Base-by-base conservation (phyloP, 1,140 invertebrate genomes). In the Leptonema lineaticorne region DNA sequence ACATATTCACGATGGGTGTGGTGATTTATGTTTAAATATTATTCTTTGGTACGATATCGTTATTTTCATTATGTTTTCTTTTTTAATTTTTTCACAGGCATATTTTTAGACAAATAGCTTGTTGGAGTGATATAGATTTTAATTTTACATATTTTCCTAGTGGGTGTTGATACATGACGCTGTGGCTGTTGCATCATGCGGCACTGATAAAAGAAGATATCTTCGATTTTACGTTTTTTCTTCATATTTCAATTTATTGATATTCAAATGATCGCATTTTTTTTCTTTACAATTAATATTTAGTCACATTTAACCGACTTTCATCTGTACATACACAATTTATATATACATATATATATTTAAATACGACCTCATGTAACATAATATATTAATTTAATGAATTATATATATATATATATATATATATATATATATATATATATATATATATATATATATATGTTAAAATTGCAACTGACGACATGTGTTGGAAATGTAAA, bases 121-220 rank as follows among this genome's bases (percentile, higher is more conserved):
- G 67, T 58, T 67, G 56, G 70, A 72, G 67, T 72, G 70, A 72
- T 29, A 58, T 72, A 72, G 67, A 67, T 56, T 68, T 69, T 69
- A 64, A n/a, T 53, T 68, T 68, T 62, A 24, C 62, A 26, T n/a
- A n/a, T 65, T 50, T 56, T 37, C 24, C 62, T 64, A 58, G 58
- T 56, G 33, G 57, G 41, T 67, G 62, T 67, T 46, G 53, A 58
- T 58, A 57, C 65, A 27, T 58, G 53, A 29, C 37, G 65, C 65
- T 59, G 65, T 67, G 56, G 57, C 65, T 67, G 65, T 67, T 59
- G 33, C 56, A 59, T 67, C 65, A 59, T 59, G 65, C 27, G 57
- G 41, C 65, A 57, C 64, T 57, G 53, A 63, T 45, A 63, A 63
- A n/a, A 46, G 59, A 59, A 33, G 57, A 63, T 45, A 27, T 22